Evolutionary conservation across 2,888 invertebrate genomes (phyloP), one percentile per base, ranked within the genome.

Genomic region (Stegophylla sp.): DNA sequence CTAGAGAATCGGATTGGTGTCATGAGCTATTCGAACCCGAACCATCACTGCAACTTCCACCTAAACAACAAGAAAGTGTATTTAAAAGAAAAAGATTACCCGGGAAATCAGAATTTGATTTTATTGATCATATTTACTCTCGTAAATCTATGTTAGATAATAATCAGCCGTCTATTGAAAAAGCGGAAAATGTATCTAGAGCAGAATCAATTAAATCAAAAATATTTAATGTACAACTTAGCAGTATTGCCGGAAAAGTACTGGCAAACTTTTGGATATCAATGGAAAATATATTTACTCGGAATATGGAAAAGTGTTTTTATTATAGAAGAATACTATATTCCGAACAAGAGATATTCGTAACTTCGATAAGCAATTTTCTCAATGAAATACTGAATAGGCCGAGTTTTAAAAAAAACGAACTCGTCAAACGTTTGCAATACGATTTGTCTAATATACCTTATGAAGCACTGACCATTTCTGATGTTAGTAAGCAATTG

Each of bases 291-390:
- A 13, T 26, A 17, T 77, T 77, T 5, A 7, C 59, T 20, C 20
- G 59, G 10, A 56, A 53, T 26, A 77, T 77, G 56, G 69, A 56
- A 28, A 45, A 26, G 3, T 69, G 77, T 48, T 69, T 77, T 15
- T 69, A 67, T 45, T 17, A 45, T 34, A 77, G 45, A 45, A 59
- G 77, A 59, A 77, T 69, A 26, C 66, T 77, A 7, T 10, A 59
- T 34, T 77, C 28, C 10, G 69, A 77, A 15, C 67, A 48, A 34
- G 28, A 17, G 5, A 28, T 26, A 13, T 77, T 26, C 1, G 17
- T 69, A 20, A 10, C 26, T 10, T 9, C 45, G 7, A 59, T 77
- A 15, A 59, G 59, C 13, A 77, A 28, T 1, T 26, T 43, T 45
- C 2, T 69, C 3, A 45, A 59, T 5, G 45, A 59, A 69, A 59